A percentile compares a stretch with the other conserved stretches of the same genome.
Evolutionary conservation across 2,113 vertebrate genomes (phyloP).

Genomic region (Eubucco bourcierii): DNA sequence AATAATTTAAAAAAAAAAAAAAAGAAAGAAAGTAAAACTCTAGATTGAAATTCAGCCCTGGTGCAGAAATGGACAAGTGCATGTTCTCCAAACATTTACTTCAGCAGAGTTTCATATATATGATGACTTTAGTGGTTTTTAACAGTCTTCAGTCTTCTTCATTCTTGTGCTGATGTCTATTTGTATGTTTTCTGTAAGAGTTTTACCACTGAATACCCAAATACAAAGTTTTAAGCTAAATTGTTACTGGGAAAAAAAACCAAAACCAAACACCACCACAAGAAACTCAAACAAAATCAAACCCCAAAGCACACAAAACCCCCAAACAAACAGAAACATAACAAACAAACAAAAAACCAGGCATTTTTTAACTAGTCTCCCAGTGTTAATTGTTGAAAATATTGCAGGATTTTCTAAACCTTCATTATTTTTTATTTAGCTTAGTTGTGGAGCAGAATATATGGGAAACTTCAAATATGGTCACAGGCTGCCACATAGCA

Average conservation of each 20-base stretch:
- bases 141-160: no score
- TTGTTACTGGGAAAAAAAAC: neutral
- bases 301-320: no score
- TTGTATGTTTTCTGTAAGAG: neutral
- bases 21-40: neutral
- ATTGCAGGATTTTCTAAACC: neutral
- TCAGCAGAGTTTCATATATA: neutral
- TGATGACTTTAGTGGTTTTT: neutral
- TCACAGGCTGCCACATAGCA: accelerated
- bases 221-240: neutral
- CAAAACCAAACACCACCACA: no score
- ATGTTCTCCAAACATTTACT: neutral
- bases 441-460: neutral
- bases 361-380: neutral
- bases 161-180: neutral
- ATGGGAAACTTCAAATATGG: neutral
- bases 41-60: neutral
- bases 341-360: no score
- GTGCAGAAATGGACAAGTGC: neutral
- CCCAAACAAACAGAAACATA: no score
- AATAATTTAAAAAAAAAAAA: neutral
- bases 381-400: neutral
- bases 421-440: neutral
- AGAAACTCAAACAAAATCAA: no score
- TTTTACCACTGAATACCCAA: neutral